Evolutionary conservation across 92 coral and sea anemone genomes (phyloP).

Genomic region (Ricordea florida): DNA sequence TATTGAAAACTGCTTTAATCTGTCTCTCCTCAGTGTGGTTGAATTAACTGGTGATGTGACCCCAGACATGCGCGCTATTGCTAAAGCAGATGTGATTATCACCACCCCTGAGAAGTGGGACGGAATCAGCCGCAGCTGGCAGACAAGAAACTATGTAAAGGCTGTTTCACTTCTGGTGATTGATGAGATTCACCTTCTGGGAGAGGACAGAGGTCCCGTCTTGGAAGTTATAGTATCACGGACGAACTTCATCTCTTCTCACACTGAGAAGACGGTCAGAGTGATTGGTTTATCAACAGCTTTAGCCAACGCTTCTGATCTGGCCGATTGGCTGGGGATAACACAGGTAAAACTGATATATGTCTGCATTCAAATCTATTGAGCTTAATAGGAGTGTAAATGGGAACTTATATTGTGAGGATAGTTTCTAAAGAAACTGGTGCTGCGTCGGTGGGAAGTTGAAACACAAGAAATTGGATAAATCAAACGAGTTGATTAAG

Average conservation of each 20-base stretch:
- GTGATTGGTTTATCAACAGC: slow-evolving; percentile 98
- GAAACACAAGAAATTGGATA: too few species aligned
- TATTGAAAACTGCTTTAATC: not conserved
- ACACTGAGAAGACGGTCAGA: slow-evolving; percentile 90
- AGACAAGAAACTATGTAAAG: slow-evolving; percentile 97
- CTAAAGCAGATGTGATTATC: slow-evolving; percentile 97
- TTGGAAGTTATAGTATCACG: slow-evolving; percentile 98
- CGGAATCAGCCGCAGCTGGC: slow-evolving; percentile 99
- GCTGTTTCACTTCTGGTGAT: slow-evolving; percentile 89
- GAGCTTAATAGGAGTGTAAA: too few species aligned
- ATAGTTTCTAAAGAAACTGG: too few species aligned
- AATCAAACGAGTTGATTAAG: too few species aligned
- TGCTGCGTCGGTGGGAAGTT: too few species aligned
- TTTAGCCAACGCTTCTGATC: slow-evolving; percentile 93
- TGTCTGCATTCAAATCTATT: too few species aligned
- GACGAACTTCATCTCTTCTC: slow-evolving; percentile 97
- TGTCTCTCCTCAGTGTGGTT: slow-evolving; percentile 73
- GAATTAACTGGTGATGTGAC: slow-evolving; percentile 98
- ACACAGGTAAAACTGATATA: not conserved
- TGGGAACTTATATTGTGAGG: too few species aligned
- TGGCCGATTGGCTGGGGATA: slow-evolving; percentile 97
- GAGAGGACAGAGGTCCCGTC: slow-evolving; percentile 99
- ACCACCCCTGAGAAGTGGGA: slow-evolving; percentile 99
- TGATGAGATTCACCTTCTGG: slow-evolving; percentile 97
- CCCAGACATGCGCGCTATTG: slow-evolving; percentile 97